Conservation (phyloP, 2,888 invertebrate species). For the Lymantria monacha region DNA sequence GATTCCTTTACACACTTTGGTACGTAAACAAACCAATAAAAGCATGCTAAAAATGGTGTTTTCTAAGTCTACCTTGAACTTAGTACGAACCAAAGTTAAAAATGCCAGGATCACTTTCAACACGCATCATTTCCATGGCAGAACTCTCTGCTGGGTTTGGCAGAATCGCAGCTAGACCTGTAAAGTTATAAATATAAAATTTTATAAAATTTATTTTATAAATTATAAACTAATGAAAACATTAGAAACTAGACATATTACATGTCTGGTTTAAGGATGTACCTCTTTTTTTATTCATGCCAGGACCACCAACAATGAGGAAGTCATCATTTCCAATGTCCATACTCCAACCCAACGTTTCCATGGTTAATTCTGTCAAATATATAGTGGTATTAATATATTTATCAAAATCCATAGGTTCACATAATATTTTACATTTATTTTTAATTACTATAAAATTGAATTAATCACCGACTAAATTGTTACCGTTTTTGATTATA, state of each 20-base stretch:
- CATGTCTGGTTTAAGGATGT: background rate
- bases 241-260: too few species aligned
- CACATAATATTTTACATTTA: too few species aligned
- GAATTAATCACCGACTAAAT: too few species aligned
- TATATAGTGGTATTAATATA: background rate
- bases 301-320: conserved; percentile 7
- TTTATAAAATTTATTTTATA: background rate
- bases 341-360: conserved; percentile 59
- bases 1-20: too few species aligned
- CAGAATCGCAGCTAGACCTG: background rate
- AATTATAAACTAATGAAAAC: too few species aligned
- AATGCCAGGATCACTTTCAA: background rate
- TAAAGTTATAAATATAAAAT: background rate
- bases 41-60: too few species aligned
- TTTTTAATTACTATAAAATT: too few species aligned
- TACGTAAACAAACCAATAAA: too few species aligned
- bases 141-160: background rate
- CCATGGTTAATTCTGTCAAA: conserved; percentile 43
- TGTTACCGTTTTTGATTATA: too few species aligned
- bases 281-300: conserved; percentile 5
- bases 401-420: too few species aligned
- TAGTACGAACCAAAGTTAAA: background rate
- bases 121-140: background rate
- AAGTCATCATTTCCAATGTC: conserved; percentile 24
- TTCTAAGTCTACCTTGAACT: background rate